These are phyloP conservation scores for Cotesia chilonis DNA, from an alignment of 1,140 invertebrate species.

Conservation along the genomic window DNA sequence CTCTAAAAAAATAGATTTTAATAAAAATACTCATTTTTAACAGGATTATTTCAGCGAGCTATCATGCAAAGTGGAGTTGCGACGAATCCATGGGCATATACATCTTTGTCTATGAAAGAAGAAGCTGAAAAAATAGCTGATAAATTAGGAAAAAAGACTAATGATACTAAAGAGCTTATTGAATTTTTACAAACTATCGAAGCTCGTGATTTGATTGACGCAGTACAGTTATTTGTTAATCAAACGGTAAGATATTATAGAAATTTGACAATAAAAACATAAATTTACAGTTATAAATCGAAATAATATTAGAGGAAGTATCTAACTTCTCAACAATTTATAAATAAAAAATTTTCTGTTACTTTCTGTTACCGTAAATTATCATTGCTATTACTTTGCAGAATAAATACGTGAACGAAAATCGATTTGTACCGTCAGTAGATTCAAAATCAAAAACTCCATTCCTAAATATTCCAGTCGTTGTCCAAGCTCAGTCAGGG, in stretches of 20 bases:
- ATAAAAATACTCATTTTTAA: slow-evolving; percentile 25
- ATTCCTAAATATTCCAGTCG: slow-evolving; percentile 59
- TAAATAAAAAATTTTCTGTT: slow-evolving; percentile 41
- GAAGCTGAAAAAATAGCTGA: slow-evolving; percentile 58
- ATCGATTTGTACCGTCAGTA: slow-evolving; percentile 47
- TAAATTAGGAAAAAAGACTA: slow-evolving; percentile 58
- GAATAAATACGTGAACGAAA: not conserved
- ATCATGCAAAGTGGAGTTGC: slow-evolving; percentile 70
- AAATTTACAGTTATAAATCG: too few species aligned
- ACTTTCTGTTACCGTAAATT: slow-evolving; percentile 13
- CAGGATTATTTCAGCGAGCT: slow-evolving; percentile 69
- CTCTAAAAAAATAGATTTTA: too few species aligned
- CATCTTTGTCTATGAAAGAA: slow-evolving; percentile 46
- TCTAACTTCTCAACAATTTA: slow-evolving; percentile 40
- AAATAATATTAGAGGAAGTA: too few species aligned
- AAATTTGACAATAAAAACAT: too few species aligned
- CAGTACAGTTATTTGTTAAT: not conserved
- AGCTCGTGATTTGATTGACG: slow-evolving; percentile 33
- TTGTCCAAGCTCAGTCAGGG: slow-evolving; percentile 55
- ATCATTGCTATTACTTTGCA: too few species aligned
- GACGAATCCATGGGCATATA: slow-evolving; percentile 56
- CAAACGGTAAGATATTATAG: not conserved
- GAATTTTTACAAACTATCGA: slow-evolving; percentile 62
- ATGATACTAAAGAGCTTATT: slow-evolving; percentile 58
- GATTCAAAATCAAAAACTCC: slow-evolving; percentile 54